Conservation (phyloP, 2,797 vertebrate genomes). For the Parauchenoglanis punctatus region DNA sequence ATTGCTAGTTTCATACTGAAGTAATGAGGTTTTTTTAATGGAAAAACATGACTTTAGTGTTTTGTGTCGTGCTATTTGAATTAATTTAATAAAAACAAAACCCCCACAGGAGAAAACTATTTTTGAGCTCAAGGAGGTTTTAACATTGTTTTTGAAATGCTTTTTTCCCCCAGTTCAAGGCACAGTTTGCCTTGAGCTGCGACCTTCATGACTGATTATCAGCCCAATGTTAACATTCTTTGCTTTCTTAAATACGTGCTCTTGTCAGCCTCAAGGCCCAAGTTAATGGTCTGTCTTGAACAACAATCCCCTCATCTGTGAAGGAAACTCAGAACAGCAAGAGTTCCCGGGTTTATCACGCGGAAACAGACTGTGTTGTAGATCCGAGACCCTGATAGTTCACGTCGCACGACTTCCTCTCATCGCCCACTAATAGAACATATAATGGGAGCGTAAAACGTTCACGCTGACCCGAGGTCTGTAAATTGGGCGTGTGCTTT, state of each 20-base stretch:
- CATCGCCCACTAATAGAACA: not conserved
- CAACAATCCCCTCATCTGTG: not conserved
- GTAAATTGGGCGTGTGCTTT: conserved; percentile 4
- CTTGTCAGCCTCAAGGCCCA: not conserved
- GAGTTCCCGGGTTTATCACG: conserved; percentile 35
- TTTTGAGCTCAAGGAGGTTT: not conserved
- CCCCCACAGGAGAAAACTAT: too few relatives aligned
- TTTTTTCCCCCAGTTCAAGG: not conserved
- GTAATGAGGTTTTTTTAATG: not conserved
- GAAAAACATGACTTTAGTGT: not conserved
- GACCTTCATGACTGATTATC: conserved; percentile 24
- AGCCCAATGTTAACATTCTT: not conserved
- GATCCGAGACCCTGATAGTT: conserved; percentile 11
- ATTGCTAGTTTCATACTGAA: not conserved
- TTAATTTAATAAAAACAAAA: too few relatives aligned
- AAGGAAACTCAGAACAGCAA: conserved; percentile 8
- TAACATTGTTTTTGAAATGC: not conserved
- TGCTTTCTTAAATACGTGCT: not conserved
- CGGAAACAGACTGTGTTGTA: conserved; percentile 36
- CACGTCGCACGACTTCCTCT: not conserved
- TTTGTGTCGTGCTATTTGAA: not conserved
- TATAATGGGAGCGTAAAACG: not conserved
- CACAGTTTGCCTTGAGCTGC: not conserved
- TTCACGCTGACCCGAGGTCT: not conserved
- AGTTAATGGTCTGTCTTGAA: conserved; percentile 8